phyloP scores from a whole-genome alignment of 1,140 invertebrate genomes.

The Atta colombica region DNA sequence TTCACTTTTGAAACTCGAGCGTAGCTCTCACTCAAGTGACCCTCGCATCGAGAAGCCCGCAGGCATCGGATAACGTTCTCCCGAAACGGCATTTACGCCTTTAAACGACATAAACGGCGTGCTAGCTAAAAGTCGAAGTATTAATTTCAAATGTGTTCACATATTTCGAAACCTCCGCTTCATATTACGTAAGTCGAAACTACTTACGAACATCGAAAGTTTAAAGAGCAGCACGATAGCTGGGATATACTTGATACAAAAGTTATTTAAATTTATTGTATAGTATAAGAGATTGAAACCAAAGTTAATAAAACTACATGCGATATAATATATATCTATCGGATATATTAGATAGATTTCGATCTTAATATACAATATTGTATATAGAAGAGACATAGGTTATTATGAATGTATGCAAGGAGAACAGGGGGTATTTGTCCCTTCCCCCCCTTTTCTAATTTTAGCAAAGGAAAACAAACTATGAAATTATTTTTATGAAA shows the following conservation, averaged over 20 bases:
- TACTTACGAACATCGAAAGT: conserved; percentile 18
- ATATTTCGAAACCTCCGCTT: background rate
- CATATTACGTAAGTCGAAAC: conserved; percentile 1
- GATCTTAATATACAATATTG: background rate
- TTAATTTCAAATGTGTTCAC: conserved; percentile 67
- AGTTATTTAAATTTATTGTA: background rate
- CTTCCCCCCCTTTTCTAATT: no score
- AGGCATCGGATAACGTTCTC: conserved; percentile 76
- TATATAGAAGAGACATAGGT: background rate
- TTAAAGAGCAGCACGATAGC: conserved; percentile 24
- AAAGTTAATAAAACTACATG: background rate
- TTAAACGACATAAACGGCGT: conserved; percentile 69
- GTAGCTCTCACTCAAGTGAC: conserved; percentile 67
- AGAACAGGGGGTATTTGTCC: no score
- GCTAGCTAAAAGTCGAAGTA: conserved; percentile 19
- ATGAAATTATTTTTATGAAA: no score
- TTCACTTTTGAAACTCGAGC: conserved; percentile 77
- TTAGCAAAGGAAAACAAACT: no score
- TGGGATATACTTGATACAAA: background rate
- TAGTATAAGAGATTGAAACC: background rate
- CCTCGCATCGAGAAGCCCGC: conserved; percentile 62
- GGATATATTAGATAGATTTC: background rate
- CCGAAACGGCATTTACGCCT: conserved; percentile 72
- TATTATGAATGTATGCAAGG: background rate
- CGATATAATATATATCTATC: background rate